Evolutionary conservation across 2,888 invertebrate genomes (phyloP).

Genomic region (Cryptus armator): DNA sequence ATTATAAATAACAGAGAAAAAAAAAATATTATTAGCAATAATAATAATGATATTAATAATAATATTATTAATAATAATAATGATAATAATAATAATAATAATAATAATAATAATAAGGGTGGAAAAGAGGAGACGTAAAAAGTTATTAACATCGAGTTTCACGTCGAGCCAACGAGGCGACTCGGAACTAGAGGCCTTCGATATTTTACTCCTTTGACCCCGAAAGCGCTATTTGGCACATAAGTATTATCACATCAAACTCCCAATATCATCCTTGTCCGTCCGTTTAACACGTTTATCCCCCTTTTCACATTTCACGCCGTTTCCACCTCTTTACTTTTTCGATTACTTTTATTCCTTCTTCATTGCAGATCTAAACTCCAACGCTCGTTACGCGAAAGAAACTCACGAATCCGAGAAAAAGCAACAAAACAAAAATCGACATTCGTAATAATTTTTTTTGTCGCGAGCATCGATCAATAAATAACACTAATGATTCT

Average conservation of each 20-base stretch:
- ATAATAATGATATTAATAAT: conserved; percentile 72
- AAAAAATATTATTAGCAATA: conserved; percentile 66
- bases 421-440: conserved; percentile 69
- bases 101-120: conserved; percentile 71
- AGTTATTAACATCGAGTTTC: conserved; percentile 72
- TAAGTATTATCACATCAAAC: conserved; percentile 83
- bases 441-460: conserved; percentile 72
- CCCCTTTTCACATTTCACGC: conserved; percentile 49
- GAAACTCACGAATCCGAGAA: conserved; percentile 36
- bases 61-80: conserved; percentile 68
- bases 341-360: not conserved
- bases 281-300: conserved; percentile 64
- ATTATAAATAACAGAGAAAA: conserved; percentile 81
- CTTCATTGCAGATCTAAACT: conserved; percentile 22
- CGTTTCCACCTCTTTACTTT: conserved; percentile 11
- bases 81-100: conserved; percentile 70
- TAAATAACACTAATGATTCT: conserved; percentile 79
- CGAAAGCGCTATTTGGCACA: conserved; percentile 84
- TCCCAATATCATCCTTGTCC: conserved; percentile 75
- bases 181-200: conserved; percentile 73
- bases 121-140: conserved; percentile 74
- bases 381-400: conserved; percentile 34
- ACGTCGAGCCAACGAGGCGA: conserved; percentile 79
- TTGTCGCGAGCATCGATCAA: conserved; percentile 75
- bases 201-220: conserved; percentile 70